Conservation (phyloP, 2,888 invertebrate genomes). For the Rugalucina vietnamica region DNA sequence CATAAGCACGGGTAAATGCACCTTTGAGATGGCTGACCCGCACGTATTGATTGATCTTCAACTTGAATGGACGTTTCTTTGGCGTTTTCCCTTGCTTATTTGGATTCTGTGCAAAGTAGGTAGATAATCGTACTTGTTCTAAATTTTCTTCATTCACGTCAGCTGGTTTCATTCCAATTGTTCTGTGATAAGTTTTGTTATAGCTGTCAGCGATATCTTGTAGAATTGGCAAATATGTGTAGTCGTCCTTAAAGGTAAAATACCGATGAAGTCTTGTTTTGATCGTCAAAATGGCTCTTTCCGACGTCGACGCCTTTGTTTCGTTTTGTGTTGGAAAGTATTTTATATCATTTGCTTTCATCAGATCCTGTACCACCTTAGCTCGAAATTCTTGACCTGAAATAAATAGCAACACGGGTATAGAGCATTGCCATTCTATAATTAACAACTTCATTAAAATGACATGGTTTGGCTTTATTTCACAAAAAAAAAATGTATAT, state of each 20-base stretch:
- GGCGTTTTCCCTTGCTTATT: background rate
- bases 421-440: too few relatives aligned
- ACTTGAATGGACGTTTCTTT: conserved; percentile 12
- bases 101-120: background rate
- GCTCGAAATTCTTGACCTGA: conserved; percentile 50
- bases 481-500: too few relatives aligned
- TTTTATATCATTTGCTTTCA: conserved; percentile 24
- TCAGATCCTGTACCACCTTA: conserved; percentile 20
- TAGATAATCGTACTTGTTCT: conserved; percentile 9
- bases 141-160: conserved; percentile 31
- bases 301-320: conserved; percentile 34
- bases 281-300: conserved; percentile 47
- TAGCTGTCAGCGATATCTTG: conserved; percentile 45
- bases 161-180: conserved; percentile 32
- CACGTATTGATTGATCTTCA: conserved; percentile 39
- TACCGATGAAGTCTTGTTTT: conserved; percentile 31
- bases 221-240: conserved; percentile 13
- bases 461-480: too few relatives aligned
- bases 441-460: too few relatives aligned
- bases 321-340: conserved; percentile 46
- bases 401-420: too few relatives aligned
- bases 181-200: conserved; percentile 48
- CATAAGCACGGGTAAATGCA: conserved; percentile 41
- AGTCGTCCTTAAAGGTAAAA: conserved; percentile 39
- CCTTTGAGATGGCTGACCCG: conserved; percentile 30